These are phyloP conservation scores for Peucedramus taeniatus DNA, from an alignment of 2,113 vertebrate genomes.

Conservation along the genomic window DNA sequence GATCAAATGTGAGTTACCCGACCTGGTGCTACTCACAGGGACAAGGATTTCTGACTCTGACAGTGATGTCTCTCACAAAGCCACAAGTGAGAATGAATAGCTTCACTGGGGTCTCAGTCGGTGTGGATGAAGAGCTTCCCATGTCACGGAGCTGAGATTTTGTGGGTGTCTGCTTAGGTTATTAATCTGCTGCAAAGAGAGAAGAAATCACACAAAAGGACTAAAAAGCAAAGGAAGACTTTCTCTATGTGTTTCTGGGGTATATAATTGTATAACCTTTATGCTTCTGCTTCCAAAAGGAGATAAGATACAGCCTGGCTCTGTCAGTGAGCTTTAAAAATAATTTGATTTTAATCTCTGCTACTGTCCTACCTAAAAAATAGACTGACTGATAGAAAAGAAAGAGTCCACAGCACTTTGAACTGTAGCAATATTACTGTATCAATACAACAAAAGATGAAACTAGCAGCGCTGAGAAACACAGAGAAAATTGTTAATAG, in stretches of 20 bases:
- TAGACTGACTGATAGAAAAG: background rate
- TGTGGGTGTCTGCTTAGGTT: background rate
- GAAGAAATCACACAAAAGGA: background rate
- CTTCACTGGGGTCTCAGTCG: background rate
- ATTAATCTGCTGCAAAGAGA: background rate
- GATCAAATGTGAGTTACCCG: background rate
- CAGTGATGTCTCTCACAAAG: background rate
- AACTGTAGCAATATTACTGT: background rate
- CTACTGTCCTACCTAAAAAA: background rate
- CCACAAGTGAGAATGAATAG: background rate
- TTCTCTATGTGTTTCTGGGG: background rate
- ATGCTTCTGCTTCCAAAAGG: background rate
- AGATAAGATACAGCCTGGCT: background rate
- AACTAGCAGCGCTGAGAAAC: background rate
- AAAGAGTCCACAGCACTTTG: background rate
- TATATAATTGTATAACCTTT: background rate
- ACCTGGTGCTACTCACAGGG: background rate
- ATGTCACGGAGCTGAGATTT: background rate
- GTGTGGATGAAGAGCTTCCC: background rate
- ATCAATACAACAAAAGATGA: background rate
- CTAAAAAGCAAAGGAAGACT: background rate
- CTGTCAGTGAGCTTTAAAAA: constrained; percentile 22
- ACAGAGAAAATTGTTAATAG: background rate
- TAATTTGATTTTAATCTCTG: constrained; percentile 1
- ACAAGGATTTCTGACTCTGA: background rate